Base-by-base conservation (phyloP, 2,113 vertebrate species). In the Reinhardtius hippoglossoides region DNA sequence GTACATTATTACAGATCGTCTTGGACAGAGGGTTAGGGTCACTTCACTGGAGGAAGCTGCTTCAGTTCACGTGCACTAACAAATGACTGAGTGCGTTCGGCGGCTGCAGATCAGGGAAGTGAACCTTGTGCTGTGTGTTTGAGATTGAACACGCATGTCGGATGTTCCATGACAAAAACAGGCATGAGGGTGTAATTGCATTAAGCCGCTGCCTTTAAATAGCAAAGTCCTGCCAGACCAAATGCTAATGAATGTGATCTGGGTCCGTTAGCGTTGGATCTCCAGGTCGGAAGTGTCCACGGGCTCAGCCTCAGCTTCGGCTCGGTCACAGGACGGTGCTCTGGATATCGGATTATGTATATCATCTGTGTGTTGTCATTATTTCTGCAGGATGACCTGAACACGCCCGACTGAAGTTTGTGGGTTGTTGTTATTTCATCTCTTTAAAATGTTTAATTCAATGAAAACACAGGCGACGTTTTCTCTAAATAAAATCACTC, bases 171-270 rank as follows among this genome's bases (percentile, higher is more conserved):
- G 78, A 60, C 66, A 77, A 70, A 62, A 62, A 54, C 78, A 81
- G 57, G 35, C 46, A 61, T 13, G 9, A 61, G 60, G 40, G 61
- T 71, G 79, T 59, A 86, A 86, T 68, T 82, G 71, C 79, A 82
- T 86, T 75, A 82, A 66, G 61, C 37, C 60, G 46, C 54, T 52
- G 70, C 40, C 79, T 82, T 82, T 64, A 64, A 82, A 64, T 46
- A 85, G 62, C 48, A n/a, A 20, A 4, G 13, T 71, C 27, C 64
- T 66, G 64, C 27, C 77, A 74, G 68, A 62, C 44, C 63, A 59
- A 20, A 71, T 15, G 55, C 78, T 81, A 74, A 82, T 82, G 71
- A 71, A 67, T 58, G 57, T 63, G 57, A 16, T 78, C 42, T 27
- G 31, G 2, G 37, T 74, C 48, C 6, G 56, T 56, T 20, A 14